These are phyloP conservation scores for Drosophila siamana DNA, from an alignment of 2,888 invertebrate genomes.

Conservation along the genomic window DNA sequence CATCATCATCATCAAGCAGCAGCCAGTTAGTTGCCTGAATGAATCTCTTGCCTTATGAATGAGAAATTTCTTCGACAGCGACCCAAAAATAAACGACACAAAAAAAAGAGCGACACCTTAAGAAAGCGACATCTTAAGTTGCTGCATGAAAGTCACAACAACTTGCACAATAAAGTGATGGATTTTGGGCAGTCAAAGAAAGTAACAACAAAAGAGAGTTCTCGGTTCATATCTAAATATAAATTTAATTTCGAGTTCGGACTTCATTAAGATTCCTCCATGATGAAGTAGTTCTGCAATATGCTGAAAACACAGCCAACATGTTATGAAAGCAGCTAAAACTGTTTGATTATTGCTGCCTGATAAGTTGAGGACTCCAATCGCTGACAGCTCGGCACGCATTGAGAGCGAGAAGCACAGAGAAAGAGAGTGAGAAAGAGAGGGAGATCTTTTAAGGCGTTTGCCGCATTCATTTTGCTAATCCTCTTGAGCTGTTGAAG, in stretches of 20 bases:
- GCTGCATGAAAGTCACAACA: slow-evolving; percentile 14
- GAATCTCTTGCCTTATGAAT: slow-evolving; percentile 50
- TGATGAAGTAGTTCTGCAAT: not conserved
- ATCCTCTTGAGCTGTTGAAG: slow-evolving; percentile 57
- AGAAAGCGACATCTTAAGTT: slow-evolving; percentile 42
- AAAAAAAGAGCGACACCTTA: not conserved
- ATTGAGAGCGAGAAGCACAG: not conserved
- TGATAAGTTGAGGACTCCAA: slow-evolving; percentile 66
- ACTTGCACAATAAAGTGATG: not conserved
- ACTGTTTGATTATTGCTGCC: slow-evolving; percentile 47
- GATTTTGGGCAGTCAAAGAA: slow-evolving; percentile 1
- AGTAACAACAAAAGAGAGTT: slow-evolving; percentile 3
- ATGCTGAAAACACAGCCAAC: slow-evolving; percentile 22
- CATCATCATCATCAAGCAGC: slow-evolving; percentile 47
- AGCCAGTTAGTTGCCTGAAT: slow-evolving; percentile 41
- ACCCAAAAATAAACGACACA: slow-evolving; percentile 1
- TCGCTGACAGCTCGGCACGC: slow-evolving; percentile 63
- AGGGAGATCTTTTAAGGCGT: slow-evolving; percentile 38
- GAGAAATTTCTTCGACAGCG: slow-evolving; percentile 16
- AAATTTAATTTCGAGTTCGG: not conserved
- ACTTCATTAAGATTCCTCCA: slow-evolving; percentile 22
- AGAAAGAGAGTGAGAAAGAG: not conserved
- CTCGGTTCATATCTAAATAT: not conserved
- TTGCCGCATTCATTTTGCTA: slow-evolving; percentile 74
- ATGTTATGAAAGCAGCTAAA: slow-evolving; percentile 36